These are phyloP conservation scores for Entomobrya multifasciata DNA, from an alignment of 2,888 invertebrate species.

Conservation along the genomic window DNA sequence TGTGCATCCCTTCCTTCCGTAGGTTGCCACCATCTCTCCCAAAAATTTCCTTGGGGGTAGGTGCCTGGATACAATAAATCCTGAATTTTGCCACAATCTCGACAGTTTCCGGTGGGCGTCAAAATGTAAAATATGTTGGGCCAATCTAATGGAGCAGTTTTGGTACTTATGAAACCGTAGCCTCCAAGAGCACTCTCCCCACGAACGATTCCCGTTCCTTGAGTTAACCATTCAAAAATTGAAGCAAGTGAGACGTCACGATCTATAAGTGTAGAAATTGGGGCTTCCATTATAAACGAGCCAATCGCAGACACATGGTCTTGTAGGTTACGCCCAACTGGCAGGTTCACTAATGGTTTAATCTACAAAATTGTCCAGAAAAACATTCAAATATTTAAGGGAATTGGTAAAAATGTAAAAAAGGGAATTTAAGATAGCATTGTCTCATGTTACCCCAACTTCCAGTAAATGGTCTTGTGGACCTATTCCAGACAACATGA, in stretches of 20 bases:
- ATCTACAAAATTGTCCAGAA: not conserved
- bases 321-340: conserved; percentile 56
- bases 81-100: conserved; percentile 17
- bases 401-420: too few relatives aligned
- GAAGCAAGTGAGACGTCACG: not conserved
- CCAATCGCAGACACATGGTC: conserved; percentile 46
- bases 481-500: conserved; percentile 61
- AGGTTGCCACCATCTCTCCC: conserved; percentile 23
- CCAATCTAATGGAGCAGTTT: conserved; percentile 26
- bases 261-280: conserved; percentile 9
- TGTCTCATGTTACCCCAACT: conserved; percentile 58
- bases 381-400: not conserved
- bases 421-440: too few relatives aligned
- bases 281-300: conserved; percentile 37
- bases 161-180: conserved; percentile 33
- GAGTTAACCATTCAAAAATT: conserved; percentile 5
- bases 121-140: conserved; percentile 49
- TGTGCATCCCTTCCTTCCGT: conserved; percentile 43
- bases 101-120: conserved; percentile 33
- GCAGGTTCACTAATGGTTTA: conserved; percentile 43
- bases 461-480: conserved; percentile 52
- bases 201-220: conserved; percentile 24
- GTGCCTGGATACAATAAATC: conserved; percentile 15
- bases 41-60: conserved; percentile 4
- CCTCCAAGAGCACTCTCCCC: conserved; percentile 9